A percentile compares a stretch with the other conserved stretches of the same genome.
These are phyloP conservation scores for Parthenolecanium corni DNA, from an alignment of 2,888 invertebrate species.

Conservation along the genomic window DNA sequence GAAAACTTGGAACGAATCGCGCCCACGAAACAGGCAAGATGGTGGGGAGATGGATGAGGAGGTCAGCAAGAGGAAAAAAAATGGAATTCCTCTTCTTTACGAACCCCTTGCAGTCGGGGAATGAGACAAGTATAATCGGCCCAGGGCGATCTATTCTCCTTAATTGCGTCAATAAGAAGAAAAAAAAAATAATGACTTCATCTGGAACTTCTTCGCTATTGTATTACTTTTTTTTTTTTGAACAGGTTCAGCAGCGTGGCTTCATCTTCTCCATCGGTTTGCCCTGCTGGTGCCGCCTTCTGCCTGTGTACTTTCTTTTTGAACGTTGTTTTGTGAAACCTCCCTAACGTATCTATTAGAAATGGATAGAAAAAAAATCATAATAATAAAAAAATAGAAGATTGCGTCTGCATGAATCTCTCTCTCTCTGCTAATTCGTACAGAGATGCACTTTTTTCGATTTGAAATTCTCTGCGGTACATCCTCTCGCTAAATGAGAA, in stretches of 20 bases:
- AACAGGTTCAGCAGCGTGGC: slow-evolving; percentile 16
- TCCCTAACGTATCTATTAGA: slow-evolving; percentile 28
- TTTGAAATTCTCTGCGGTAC: slow-evolving; percentile 3
- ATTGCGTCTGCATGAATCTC: slow-evolving; percentile 15
- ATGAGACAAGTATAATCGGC: slow-evolving; percentile 10
- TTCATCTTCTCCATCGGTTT: background rate
- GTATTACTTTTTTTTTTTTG: slow-evolving; percentile 22
- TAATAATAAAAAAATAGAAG: too few relatives aligned
- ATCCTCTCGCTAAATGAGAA: too few relatives aligned
- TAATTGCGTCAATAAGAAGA: slow-evolving; percentile 28
- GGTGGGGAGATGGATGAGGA: too few relatives aligned
- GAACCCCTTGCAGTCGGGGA: background rate
- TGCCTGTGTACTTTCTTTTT: background rate
- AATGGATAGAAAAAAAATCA: slow-evolving; percentile 2
- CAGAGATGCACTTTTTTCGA: slow-evolving; percentile 4
- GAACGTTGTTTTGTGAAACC: background rate
- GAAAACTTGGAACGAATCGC: too few relatives aligned
- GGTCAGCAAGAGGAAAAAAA: too few relatives aligned
- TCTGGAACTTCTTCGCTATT: slow-evolving; percentile 27
- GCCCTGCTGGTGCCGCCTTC: background rate
- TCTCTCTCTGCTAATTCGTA: slow-evolving; percentile 17
- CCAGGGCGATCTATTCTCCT: slow-evolving; percentile 26
- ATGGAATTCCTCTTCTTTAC: background rate
- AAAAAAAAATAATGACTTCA: slow-evolving; percentile 27
- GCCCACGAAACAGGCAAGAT: too few relatives aligned